phyloP scores from a whole-genome alignment of 2,888 invertebrate genomes.

The Carpatolechia fugitivella region DNA sequence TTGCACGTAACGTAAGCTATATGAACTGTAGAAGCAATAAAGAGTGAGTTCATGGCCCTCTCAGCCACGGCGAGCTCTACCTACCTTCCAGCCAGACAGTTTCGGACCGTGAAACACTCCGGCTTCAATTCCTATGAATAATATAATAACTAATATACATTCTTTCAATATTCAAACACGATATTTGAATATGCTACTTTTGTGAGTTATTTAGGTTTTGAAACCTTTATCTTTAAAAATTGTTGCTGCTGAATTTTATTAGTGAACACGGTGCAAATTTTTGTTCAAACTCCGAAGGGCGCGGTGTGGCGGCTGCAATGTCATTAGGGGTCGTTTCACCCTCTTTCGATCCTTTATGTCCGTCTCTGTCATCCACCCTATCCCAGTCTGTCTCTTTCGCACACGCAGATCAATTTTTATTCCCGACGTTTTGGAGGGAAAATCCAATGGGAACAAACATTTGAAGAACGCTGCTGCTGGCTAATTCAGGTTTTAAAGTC shows the following conservation, averaged over 20 bases:
- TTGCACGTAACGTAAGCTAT: constrained; percentile 42
- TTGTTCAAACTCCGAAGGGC: constrained; percentile 32
- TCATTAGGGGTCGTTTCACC: constrained; percentile 73
- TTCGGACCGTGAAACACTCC: constrained; percentile 30
- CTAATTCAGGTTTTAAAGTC: too few species aligned
- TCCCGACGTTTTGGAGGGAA: constrained; percentile 37
- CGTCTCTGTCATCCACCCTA: constrained; percentile 66
- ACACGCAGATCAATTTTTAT: constrained; percentile 25
- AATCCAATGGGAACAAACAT: constrained; percentile 12
- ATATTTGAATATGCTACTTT: too few species aligned
- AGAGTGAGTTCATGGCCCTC: constrained; percentile 69
- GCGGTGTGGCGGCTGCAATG: constrained; percentile 48
- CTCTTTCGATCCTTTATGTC: constrained; percentile 55
- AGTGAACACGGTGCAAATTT: constrained; percentile 20
- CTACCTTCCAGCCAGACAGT: constrained; percentile 38
- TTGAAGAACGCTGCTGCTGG: too few species aligned
- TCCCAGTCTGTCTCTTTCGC: constrained; percentile 48
- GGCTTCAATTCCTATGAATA: constrained; percentile 14
- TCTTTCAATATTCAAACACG: background rate
- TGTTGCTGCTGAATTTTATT: background rate
- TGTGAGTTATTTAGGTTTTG: too few species aligned
- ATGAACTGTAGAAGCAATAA: constrained; percentile 66
- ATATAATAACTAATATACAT: background rate
- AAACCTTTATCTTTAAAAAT: too few species aligned
- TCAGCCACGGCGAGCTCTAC: constrained; percentile 40